These are phyloP conservation scores for Myotis brandtii DNA, from an alignment of 2,113 vertebrate species.

Conservation along the genomic window DNA sequence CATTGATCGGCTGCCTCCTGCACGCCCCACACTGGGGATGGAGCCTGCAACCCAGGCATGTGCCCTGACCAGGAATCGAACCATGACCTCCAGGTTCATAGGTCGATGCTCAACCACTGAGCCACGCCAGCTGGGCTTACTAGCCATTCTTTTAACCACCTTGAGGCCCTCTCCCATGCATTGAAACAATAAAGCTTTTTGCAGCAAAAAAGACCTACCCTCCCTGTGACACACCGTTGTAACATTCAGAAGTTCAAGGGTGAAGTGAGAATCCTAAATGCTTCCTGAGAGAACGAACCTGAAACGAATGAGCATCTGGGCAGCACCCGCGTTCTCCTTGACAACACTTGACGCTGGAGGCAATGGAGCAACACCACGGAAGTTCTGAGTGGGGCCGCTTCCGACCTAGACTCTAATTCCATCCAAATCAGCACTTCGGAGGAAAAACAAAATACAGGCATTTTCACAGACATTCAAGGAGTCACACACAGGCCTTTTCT, in stretches of 20 bases:
- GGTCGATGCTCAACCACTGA: too few species aligned
- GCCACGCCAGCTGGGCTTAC: too few species aligned
- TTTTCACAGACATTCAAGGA: neutral
- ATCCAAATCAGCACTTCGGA: neutral
- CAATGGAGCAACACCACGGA: neutral
- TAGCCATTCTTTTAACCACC: too few species aligned
- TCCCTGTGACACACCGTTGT: neutral
- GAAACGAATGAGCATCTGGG: neutral
- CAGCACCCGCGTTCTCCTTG: neutral
- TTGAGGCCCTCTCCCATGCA: too few species aligned
- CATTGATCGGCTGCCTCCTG: too few species aligned
- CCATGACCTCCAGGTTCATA: too few species aligned
- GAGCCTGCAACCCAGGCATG: too few species aligned
- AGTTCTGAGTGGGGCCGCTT: neutral
- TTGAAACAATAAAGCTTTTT: too few species aligned
- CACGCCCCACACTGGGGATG: too few species aligned
- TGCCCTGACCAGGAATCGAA: too few species aligned
- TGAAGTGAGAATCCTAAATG: neutral
- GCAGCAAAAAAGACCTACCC: neutral
- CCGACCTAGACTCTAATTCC: neutral
- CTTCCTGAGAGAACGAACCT: neutral
- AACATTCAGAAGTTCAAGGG: slow-evolving; percentile 9
- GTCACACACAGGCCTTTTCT: neutral
- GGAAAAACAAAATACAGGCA: neutral
- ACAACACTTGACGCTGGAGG: neutral